phyloP scores from a whole-genome alignment of 1,140 invertebrate species.

The Geopemphigus sp. region DNA sequence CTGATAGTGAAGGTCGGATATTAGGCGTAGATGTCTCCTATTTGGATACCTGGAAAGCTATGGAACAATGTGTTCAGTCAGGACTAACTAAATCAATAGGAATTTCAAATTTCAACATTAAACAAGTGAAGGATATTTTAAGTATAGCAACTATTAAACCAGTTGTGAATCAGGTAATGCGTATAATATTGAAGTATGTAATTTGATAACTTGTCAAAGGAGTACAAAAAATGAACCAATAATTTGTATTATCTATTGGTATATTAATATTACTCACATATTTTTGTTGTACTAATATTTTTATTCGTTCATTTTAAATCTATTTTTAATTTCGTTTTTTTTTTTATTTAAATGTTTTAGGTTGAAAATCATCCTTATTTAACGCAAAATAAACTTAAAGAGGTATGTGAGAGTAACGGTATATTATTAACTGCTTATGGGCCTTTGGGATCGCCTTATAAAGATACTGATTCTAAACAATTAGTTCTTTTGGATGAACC shows the following conservation, averaged over 20 bases:
- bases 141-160: conserved; percentile 69
- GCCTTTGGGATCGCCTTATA: conserved; percentile 70
- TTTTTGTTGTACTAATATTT: too few relatives aligned
- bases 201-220: too few relatives aligned
- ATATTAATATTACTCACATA: too few relatives aligned
- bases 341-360: conserved; percentile 55
- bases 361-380: conserved; percentile 85
- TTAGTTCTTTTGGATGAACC: conserved; percentile 65
- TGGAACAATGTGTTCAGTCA: conserved; percentile 69
- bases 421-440: conserved; percentile 78
- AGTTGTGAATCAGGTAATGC: conserved; percentile 69
- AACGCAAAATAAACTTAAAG: conserved; percentile 72
- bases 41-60: conserved; percentile 70
- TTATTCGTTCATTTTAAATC: too few relatives aligned
- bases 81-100: conserved; percentile 79
- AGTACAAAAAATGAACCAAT: too few relatives aligned
- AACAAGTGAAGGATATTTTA: conserved; percentile 72
- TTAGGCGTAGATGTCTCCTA: conserved; percentile 60
- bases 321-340: too few relatives aligned
- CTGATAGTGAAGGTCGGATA: conserved; percentile 56
- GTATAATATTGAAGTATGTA: not conserved
- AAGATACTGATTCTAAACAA: conserved; percentile 60
- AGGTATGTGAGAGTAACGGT: conserved; percentile 67
- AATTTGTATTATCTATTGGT: too few relatives aligned
- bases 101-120: conserved; percentile 82